A percentile compares a stretch with the other conserved stretches of the same genome.
phyloP scores from a whole-genome alignment of 2,113 vertebrate species.

The Procavia capensis region DNA sequence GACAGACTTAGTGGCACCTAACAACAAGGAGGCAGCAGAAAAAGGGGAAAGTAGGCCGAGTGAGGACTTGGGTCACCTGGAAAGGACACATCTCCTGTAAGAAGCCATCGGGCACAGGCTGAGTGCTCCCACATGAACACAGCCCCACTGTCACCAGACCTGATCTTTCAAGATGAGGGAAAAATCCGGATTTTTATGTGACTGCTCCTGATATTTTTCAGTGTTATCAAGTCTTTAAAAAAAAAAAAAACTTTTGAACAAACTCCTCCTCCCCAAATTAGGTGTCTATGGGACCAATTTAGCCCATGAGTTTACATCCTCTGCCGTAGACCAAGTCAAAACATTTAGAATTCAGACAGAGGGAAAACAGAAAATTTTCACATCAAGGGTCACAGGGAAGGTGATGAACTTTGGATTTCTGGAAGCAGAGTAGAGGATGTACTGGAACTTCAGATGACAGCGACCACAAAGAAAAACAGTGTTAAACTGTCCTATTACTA shows the following conservation, averaged over 20 bases:
- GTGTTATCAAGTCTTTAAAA: neutral
- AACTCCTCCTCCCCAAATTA: neutral
- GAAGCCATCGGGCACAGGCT: accelerated
- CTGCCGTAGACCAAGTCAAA: neutral
- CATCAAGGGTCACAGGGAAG: accelerated
- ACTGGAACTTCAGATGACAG: neutral
- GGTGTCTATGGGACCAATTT: neutral
- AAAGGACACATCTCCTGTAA: accelerated
- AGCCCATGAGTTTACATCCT: neutral
- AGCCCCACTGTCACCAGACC: neutral
- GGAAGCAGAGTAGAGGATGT: neutral
- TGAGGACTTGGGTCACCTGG: neutral
- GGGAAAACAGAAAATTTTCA: neutral
- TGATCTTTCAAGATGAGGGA: neutral
- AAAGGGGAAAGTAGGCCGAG: neutral
- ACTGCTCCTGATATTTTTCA: neutral
- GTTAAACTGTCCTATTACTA: neutral
- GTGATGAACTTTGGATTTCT: neutral
- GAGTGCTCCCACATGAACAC: neutral
- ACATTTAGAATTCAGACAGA: neutral
- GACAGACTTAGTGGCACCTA: too few species aligned
- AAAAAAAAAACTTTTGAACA: neutral
- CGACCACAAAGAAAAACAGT: neutral
- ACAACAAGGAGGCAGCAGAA: neutral
- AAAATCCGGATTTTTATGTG: neutral